A percentile compares a stretch with the other conserved stretches of the same genome.
phyloP scores from a whole-genome alignment of 53 echinoderm and acorn worm genomes.

The Patiria pectinifera region DNA sequence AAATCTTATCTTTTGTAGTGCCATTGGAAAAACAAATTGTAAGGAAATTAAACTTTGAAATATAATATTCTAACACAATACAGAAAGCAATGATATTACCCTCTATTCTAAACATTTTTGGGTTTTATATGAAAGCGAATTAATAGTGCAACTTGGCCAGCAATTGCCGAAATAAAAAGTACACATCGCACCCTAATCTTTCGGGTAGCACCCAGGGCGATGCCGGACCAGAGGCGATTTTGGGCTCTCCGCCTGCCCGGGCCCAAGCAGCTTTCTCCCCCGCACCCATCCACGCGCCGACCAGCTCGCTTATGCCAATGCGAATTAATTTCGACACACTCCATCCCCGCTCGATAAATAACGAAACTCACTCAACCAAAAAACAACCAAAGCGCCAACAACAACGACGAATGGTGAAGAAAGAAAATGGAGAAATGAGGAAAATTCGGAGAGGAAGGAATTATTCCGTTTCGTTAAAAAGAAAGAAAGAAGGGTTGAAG shows the following conservation, averaged over 20 bases:
- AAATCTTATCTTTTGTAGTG: too few species aligned
- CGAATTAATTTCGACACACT: slow-evolving; percentile 70
- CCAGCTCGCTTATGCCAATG: slow-evolving; percentile 31
- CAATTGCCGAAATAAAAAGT: slow-evolving; percentile 24
- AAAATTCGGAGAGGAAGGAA: not conserved
- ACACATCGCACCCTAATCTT: slow-evolving; percentile 44
- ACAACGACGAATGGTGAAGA: not conserved
- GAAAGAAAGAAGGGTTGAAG: not conserved
- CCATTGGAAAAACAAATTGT: too few species aligned
- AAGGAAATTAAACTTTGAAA: too few species aligned
- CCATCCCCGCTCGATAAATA: slow-evolving; percentile 53
- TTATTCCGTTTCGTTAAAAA: not conserved
- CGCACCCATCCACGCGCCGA: not conserved
- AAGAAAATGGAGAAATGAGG: not conserved
- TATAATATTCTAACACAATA: too few species aligned
- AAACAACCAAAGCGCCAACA: slow-evolving; percentile 43
- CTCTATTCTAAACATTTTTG: not conserved
- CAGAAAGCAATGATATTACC: too few species aligned
- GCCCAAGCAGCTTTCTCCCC: not conserved
- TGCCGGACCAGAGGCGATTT: slow-evolving; percentile 18
- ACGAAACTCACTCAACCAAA: slow-evolving; percentile 45
- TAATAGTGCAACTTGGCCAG: not conserved
- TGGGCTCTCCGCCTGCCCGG: not conserved
- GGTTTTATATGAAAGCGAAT: not conserved
- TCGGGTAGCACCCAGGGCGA: slow-evolving; percentile 5